Conservation (phyloP, 2,888 invertebrate species). For the Leucozona laternaria region DNA sequence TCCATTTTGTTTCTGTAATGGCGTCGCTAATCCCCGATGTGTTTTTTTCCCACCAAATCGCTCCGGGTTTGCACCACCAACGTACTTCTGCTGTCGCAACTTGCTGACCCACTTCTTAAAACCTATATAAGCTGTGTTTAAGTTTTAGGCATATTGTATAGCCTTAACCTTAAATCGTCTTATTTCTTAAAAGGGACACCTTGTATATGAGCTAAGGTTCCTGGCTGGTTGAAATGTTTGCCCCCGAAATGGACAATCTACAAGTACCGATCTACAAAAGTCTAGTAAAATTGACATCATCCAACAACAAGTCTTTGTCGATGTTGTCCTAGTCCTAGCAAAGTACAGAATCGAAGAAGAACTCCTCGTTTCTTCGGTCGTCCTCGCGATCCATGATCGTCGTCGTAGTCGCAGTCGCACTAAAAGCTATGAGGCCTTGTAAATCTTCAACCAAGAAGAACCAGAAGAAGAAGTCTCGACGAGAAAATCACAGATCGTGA, state of each 20-base stretch:
- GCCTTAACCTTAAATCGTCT: not conserved
- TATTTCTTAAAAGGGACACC: not conserved
- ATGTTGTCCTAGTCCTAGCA: conserved; percentile 21
- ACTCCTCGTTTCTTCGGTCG: conserved; percentile 18
- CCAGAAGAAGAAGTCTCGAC: conserved; percentile 53
- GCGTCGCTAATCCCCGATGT: too few relatives aligned
- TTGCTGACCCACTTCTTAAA: too few relatives aligned
- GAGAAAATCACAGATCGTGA: conserved; percentile 73
- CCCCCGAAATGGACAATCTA: conserved; percentile 67
- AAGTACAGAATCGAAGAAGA: conserved; percentile 21
- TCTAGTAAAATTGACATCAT: conserved; percentile 70
- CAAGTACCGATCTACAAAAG: conserved; percentile 68
- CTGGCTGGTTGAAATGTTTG: conserved; percentile 18
- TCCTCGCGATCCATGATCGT: conserved; percentile 8
- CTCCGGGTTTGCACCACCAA: too few relatives aligned
- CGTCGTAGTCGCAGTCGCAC: not conserved
- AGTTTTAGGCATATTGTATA: too few relatives aligned
- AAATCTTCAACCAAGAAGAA: conserved; percentile 45
- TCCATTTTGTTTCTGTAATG: too few relatives aligned
- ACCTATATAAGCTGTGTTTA: too few relatives aligned
- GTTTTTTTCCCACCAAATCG: too few relatives aligned
- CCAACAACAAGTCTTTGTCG: conserved; percentile 59
- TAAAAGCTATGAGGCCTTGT: conserved; percentile 54
- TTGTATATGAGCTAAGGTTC: not conserved
- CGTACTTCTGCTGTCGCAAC: too few relatives aligned